Evolutionary conservation across 2,113 vertebrate species (phyloP).

Genomic region (Ardeotis arabs): DNA sequence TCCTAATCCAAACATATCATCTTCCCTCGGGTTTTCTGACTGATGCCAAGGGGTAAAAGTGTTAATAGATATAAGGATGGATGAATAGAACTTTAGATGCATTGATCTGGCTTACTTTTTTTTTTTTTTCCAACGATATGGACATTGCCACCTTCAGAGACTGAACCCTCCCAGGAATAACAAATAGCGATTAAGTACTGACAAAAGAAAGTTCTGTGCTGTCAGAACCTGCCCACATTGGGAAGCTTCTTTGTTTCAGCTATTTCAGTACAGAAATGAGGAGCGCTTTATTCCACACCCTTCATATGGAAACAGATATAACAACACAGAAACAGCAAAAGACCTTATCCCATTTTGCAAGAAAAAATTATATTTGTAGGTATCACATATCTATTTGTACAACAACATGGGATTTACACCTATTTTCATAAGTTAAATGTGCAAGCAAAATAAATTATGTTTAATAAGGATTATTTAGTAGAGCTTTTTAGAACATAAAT

Average conservation of each 20-base stretch:
- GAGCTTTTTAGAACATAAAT: background rate
- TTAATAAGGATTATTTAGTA: background rate
- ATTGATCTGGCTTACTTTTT: background rate
- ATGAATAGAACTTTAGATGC: background rate
- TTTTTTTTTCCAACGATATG: fast-evolving
- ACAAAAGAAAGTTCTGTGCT: background rate
- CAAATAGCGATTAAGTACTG: background rate
- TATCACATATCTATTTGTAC: background rate
- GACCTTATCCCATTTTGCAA: background rate
- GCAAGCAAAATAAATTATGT: background rate
- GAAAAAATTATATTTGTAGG: background rate
- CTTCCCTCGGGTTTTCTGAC: background rate
- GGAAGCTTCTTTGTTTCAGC: background rate
- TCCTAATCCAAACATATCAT: background rate
- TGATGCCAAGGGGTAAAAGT: background rate
- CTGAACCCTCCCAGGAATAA: background rate
- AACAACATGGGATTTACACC: background rate
- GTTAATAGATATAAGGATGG: background rate
- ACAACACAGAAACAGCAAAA: background rate
- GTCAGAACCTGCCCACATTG: background rate
- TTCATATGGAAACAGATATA: background rate
- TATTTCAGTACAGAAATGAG: background rate
- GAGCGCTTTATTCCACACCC: background rate
- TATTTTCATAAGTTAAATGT: background rate
- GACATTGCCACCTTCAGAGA: background rate